Evolutionary conservation across 2,888 invertebrate genomes (phyloP).

Genomic region (Lochmaea crataegi): DNA sequence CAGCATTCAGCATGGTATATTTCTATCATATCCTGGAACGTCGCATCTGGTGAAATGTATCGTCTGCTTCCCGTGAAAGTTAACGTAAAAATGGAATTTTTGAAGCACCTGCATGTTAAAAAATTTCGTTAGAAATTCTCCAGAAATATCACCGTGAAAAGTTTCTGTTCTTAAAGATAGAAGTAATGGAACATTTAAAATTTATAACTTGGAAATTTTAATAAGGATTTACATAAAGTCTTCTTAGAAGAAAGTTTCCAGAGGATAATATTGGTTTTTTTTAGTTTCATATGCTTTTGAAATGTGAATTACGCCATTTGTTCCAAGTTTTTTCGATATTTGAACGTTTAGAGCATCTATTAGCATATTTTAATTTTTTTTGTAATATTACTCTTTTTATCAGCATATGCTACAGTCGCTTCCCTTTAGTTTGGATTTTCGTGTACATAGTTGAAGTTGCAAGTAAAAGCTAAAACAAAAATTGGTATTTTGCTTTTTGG

Average conservation of each 20-base stretch:
- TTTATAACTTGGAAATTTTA: constrained; percentile 48
- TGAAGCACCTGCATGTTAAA: constrained; percentile 47
- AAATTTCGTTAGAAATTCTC: constrained; percentile 43
- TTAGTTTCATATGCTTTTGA: constrained; percentile 26
- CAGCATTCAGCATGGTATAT: constrained; percentile 8
- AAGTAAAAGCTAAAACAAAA: no score
- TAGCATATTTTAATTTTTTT: constrained; percentile 32
- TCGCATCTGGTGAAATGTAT: constrained; percentile 42
- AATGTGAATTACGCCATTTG: constrained; percentile 33
- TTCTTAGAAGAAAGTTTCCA: constrained; percentile 39
- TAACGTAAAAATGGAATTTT: constrained; percentile 44
- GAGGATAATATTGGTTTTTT: constrained; percentile 36
- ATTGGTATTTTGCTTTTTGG: no score
- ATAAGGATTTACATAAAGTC: constrained; percentile 45
- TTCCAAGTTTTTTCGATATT: constrained; percentile 25
- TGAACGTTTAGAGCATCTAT: constrained; percentile 24
- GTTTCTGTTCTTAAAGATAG: constrained; percentile 37
- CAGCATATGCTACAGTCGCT: constrained; percentile 20
- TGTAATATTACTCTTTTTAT: constrained; percentile 3
- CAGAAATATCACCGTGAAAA: constrained; percentile 46
- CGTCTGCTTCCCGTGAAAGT: constrained; percentile 35
- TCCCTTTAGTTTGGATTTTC: neutral
- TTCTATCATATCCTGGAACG: constrained; percentile 11
- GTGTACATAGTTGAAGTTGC: neutral
- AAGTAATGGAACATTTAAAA: constrained; percentile 50